Conservation (phyloP, 2,888 invertebrate genomes). For the Bugula neritina region DNA sequence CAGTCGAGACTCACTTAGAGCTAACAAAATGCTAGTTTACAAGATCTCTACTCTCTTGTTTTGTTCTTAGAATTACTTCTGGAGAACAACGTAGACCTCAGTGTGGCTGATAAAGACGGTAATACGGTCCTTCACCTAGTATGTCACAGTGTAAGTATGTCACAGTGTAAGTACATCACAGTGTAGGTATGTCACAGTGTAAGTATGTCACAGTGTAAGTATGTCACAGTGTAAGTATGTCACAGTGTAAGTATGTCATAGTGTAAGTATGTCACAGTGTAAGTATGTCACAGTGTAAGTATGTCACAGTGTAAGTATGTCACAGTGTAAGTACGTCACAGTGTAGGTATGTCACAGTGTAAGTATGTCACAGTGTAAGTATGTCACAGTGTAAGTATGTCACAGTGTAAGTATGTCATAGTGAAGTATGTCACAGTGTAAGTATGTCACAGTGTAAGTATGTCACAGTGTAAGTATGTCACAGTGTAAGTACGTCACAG, state of each 20-base stretch:
- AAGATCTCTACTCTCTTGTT: no score
- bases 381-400: no score
- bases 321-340: conserved; percentile 55
- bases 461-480: no score
- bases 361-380: conserved; percentile 59
- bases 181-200: no score
- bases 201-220: conserved; percentile 59
- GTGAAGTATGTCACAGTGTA: no score
- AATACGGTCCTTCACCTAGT: conserved; percentile 64
- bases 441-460: conserved; percentile 58
- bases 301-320: no score
- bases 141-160: conserved; percentile 57
- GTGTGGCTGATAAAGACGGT: conserved; percentile 56
- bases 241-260: conserved; percentile 55
- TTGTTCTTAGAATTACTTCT: conserved; percentile 60
- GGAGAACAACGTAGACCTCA: conserved; percentile 57
- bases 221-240: no score
- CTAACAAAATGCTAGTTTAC: no score
- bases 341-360: no score
- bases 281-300: conserved; percentile 59
- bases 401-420: conserved; percentile 55
- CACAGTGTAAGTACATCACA: no score
- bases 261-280: no score
- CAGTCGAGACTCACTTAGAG: no score
- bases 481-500: conserved; percentile 55